Percentiles rank a stretch among this genome's conserved stretches.
Conservation (phyloP, 2,797 vertebrate species). For the Cirrhinus mrigala region DNA sequence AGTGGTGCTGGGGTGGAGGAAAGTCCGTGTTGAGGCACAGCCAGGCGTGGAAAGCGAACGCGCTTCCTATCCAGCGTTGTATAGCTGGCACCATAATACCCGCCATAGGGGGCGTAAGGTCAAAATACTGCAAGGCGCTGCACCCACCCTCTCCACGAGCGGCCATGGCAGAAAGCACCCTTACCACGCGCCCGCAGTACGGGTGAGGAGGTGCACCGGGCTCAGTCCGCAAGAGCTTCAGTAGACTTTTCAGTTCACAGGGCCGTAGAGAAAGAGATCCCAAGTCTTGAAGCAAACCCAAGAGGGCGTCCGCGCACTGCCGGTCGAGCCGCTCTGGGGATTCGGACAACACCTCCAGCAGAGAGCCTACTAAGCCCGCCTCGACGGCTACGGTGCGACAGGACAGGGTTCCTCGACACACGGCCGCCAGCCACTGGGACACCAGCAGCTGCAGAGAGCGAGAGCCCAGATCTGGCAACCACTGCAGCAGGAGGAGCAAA, state of each 20-base stretch:
- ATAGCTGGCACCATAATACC: constrained; percentile 95
- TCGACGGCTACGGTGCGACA: constrained; percentile 91
- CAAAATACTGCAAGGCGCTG: constrained; percentile 91
- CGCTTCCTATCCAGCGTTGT: constrained; percentile 90
- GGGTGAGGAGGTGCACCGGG: constrained; percentile 71
- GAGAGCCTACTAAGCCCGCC: constrained; percentile 87
- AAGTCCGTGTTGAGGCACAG: constrained; percentile 86
- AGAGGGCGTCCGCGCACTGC: constrained; percentile 85
- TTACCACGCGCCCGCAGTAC: constrained; percentile 78
- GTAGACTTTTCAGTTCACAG: constrained; percentile 85
- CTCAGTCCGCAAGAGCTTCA: constrained; percentile 79
- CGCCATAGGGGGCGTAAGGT: constrained; percentile 93
- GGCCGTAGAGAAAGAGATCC: constrained; percentile 89
- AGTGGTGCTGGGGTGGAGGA: constrained; percentile 52
- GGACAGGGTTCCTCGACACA: constrained; percentile 87
- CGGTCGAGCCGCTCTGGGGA: constrained; percentile 78
- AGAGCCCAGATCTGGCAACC: constrained; percentile 87
- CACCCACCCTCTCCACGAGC: constrained; percentile 76
- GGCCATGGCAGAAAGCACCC: constrained; percentile 89
- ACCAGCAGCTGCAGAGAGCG: constrained; percentile 88
- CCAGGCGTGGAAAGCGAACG: constrained; percentile 96
- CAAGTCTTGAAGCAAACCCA: constrained; percentile 87
- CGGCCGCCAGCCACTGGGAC: constrained; percentile 83
- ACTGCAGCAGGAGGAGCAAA: constrained; percentile 88
- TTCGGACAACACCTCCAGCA: constrained; percentile 82